Percentiles rank a stretch among this genome's conserved stretches.
phyloP scores from a whole-genome alignment of 2,113 vertebrate genomes.

The Chamaea fasciata region DNA sequence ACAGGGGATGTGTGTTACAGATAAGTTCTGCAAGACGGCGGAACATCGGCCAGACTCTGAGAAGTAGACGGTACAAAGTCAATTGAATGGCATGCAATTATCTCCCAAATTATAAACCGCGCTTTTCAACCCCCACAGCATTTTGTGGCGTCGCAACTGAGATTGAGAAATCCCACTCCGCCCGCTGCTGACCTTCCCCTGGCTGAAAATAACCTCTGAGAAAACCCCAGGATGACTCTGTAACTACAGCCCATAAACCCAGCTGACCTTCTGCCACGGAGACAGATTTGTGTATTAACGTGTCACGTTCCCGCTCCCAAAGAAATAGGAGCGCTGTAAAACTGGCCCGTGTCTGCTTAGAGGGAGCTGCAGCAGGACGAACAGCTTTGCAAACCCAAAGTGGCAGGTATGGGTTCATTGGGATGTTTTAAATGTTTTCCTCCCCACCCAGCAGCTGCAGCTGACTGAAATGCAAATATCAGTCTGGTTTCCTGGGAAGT shows the following conservation, averaged over 20 bases:
- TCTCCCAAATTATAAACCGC: neutral
- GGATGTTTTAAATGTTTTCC: neutral
- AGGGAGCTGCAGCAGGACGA: neutral
- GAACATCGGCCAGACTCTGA: neutral
- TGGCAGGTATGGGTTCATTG: neutral
- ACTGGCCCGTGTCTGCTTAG: rapidly evolving
- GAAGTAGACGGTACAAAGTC: neutral
- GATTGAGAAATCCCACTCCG: neutral
- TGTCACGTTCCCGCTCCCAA: neutral
- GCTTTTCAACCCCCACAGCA: neutral
- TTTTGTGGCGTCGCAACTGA: neutral
- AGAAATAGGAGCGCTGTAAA: neutral
- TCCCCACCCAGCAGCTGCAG: neutral
- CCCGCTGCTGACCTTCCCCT: neutral
- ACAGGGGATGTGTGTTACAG: neutral
- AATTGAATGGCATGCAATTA: neutral
- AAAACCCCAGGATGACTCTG: neutral
- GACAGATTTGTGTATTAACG: neutral
- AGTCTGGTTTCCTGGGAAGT: neutral
- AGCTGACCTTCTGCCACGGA: neutral
- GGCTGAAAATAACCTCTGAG: neutral
- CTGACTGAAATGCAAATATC: neutral
- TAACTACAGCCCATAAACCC: neutral
- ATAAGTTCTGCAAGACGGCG: neutral
- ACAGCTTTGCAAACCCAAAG: neutral